Evolutionary conservation across 2,797 vertebrate genomes (phyloP).

Genomic region (Enteromius afrohamiltoni): DNA sequence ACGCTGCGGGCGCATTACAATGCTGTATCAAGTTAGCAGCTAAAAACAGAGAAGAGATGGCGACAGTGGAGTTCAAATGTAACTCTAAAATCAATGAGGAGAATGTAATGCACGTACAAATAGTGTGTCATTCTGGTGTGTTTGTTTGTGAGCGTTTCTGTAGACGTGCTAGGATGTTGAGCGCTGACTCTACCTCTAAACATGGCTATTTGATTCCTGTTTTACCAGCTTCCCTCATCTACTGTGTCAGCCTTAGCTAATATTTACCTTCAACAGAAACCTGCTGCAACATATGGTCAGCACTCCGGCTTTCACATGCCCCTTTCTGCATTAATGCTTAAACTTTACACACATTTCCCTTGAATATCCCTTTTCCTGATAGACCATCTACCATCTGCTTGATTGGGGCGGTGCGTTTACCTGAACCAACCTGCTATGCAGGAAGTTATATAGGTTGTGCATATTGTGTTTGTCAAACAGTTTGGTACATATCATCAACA

Average conservation of each 20-base stretch:
- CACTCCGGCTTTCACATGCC: constrained; percentile 65
- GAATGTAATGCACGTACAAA: constrained; percentile 12
- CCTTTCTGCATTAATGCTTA: constrained; percentile 49
- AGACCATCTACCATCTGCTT: constrained; percentile 49
- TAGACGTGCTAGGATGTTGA: not conserved
- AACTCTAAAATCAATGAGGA: constrained; percentile 19
- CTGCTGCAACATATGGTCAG: constrained; percentile 72
- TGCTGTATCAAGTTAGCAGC: constrained; percentile 42
- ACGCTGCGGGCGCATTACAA: constrained; percentile 32
- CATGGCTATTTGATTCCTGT: constrained; percentile 61
- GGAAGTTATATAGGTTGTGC: constrained; percentile 1
- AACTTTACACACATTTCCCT: constrained; percentile 19
- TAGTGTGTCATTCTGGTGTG: not conserved
- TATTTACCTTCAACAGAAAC: constrained; percentile 66
- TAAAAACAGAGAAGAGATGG: constrained; percentile 28
- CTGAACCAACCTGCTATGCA: not conserved
- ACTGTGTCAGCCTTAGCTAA: constrained; percentile 67
- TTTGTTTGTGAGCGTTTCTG: constrained; percentile 13
- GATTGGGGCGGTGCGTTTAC: constrained; percentile 44
- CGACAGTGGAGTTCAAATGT: constrained; percentile 15
- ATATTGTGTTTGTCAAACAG: constrained; percentile 7
- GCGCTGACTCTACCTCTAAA: not conserved
- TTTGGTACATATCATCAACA: constrained; percentile 8
- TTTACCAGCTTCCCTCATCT: constrained; percentile 63
- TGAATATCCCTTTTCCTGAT: constrained; percentile 15